phyloP scores from a whole-genome alignment of 2,113 vertebrate species.

The Crotophaga sulcirostris region DNA sequence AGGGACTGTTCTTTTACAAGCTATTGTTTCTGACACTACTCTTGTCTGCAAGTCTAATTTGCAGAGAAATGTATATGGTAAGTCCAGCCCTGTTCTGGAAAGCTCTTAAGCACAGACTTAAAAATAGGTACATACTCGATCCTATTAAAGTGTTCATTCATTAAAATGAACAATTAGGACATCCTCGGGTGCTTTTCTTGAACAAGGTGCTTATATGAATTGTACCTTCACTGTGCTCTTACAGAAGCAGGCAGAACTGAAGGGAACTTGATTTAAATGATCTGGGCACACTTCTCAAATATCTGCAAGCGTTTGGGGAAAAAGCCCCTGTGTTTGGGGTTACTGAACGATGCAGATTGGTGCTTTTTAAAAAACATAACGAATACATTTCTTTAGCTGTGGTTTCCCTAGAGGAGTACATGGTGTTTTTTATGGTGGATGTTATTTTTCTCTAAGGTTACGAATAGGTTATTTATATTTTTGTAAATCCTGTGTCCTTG shows the following conservation, averaged over 20 bases:
- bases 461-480: constrained; percentile 58
- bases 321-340: not conserved
- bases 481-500: not conserved
- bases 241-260: not conserved
- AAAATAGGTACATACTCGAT: not conserved
- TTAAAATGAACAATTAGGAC: not conserved
- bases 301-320: not conserved
- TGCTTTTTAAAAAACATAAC: not conserved
- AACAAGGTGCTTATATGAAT: not conserved
- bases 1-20: not conserved
- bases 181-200: not conserved
- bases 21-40: not conserved
- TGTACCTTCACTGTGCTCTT: not conserved
- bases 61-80: constrained; percentile 5
- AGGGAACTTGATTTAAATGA: not conserved
- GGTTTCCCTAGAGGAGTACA: not conserved
- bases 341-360: not conserved
- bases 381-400: constrained; percentile 1
- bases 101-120: constrained; percentile 21
- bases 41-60: constrained; percentile 8
- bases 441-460: constrained; percentile 34
- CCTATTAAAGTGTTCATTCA: not conserved
- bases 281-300: not conserved
- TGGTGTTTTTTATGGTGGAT: constrained; percentile 3
- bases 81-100: constrained; percentile 35